These are phyloP conservation scores for Clarias platycephalus DNA, from an alignment of 2,797 vertebrate species.

Conservation along the genomic window DNA sequence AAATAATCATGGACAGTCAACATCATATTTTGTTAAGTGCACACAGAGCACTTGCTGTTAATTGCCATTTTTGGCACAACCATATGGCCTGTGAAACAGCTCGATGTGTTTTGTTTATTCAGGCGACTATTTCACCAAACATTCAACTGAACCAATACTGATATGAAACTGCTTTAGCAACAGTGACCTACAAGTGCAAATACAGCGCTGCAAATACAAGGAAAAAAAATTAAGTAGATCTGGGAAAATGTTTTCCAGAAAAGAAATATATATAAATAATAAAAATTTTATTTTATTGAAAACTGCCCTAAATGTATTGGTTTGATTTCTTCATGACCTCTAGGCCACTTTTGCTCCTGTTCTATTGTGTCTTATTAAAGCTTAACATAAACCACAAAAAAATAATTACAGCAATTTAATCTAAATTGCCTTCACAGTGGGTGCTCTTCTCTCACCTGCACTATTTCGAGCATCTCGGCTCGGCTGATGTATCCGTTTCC, in stretches of 20 bases:
- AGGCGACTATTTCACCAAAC: conserved; percentile 67
- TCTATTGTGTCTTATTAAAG: background rate
- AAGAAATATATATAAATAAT: no score
- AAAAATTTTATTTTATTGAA: background rate
- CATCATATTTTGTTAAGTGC: conserved; percentile 25
- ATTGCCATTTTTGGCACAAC: conserved; percentile 51
- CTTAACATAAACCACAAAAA: background rate
- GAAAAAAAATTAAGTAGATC: background rate
- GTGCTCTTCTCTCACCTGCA: conserved; percentile 69
- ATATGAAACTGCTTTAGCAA: conserved; percentile 65
- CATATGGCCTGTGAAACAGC: conserved; percentile 45
- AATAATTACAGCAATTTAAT: background rate
- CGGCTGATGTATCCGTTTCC: conserved; percentile 82
- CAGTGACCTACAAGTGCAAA: conserved; percentile 67
- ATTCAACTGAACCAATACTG: conserved; percentile 70
- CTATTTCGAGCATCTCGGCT: conserved; percentile 83
- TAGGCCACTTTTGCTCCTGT: background rate
- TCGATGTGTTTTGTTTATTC: conserved; percentile 50
- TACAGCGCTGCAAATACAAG: conserved; percentile 53
- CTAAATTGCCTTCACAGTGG: background rate
- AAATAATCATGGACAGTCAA: conserved; percentile 18
- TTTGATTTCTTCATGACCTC: background rate
- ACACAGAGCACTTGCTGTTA: conserved; percentile 28
- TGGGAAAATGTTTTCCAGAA: background rate
- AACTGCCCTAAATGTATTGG: background rate